These are phyloP conservation scores for Barbus barbus DNA, from an alignment of 2,113 vertebrate genomes.

Conservation along the genomic window DNA sequence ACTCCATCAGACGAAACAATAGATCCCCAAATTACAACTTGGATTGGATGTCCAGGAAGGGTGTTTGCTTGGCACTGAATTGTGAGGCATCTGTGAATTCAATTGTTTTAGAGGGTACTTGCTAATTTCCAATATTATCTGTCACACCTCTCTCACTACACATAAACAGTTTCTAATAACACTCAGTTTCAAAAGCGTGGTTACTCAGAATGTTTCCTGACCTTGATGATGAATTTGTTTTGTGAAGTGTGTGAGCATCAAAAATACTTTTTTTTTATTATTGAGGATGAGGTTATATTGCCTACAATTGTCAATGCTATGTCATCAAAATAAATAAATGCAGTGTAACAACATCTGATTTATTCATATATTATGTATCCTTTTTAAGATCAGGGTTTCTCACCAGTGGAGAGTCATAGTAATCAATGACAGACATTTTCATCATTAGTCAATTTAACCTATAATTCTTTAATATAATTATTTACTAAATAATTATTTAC, in stretches of 20 bases:
- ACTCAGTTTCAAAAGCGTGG: constrained; percentile 8
- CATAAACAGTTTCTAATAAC: neutral
- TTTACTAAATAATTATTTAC: too few species aligned
- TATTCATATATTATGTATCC: neutral
- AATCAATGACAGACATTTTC: neutral
- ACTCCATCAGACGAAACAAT: constrained; percentile 20
- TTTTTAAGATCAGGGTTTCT: neutral
- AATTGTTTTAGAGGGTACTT: constrained; percentile 6
- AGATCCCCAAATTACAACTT: constrained; percentile 1
- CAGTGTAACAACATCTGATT: neutral
- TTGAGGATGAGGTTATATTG: neutral
- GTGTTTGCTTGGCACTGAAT: constrained; percentile 14
- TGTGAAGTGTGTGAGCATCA: neutral
- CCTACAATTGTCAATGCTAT: neutral
- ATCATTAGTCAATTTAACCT: neutral
- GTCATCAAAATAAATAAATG: neutral
- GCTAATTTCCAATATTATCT: constrained; percentile 29
- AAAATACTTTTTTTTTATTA: neutral
- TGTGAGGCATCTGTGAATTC: constrained; percentile 25
- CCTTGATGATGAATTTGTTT: constrained; percentile 27
- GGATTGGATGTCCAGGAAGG: neutral
- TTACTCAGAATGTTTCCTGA: constrained; percentile 17
- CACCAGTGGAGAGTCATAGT: neutral
- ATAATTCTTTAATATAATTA: neutral
- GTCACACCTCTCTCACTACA: neutral